Conservation (phyloP, 2,888 invertebrate genomes). For the Aphidoletes aphidimyza region DNA sequence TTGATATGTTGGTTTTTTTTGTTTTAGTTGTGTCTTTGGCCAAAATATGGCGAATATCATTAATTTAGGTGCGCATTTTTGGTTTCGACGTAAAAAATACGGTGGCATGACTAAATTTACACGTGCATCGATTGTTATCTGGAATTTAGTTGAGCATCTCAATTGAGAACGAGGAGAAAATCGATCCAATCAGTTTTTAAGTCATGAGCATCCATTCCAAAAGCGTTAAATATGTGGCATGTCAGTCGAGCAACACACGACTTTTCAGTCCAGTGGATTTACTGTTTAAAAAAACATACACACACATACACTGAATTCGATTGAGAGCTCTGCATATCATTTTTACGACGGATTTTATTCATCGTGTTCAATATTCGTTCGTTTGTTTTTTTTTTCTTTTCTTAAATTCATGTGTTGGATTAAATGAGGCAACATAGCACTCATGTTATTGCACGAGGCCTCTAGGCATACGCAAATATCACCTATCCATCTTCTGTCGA, state of each 20-base stretch:
- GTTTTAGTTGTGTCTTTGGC: background rate
- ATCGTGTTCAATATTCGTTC: background rate
- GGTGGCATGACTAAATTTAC: conserved; percentile 21
- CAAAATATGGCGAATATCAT: background rate
- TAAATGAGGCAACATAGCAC: conserved; percentile 25
- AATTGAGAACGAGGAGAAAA: conserved; percentile 33
- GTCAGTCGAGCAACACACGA: background rate
- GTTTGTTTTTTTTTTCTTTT: background rate
- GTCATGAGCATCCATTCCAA: conserved; percentile 12
- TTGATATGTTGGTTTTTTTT: background rate
- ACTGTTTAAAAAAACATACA: background rate
- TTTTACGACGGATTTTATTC: conserved; percentile 23
- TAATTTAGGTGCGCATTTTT: background rate
- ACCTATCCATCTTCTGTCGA: conserved; percentile 42
- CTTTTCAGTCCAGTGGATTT: background rate
- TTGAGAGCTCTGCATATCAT: background rate
- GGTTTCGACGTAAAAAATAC: background rate
- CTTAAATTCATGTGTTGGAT: background rate
- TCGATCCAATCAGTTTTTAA: conserved; percentile 10
- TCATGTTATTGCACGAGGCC: background rate
- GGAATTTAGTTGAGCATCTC: background rate
- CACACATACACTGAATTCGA: background rate
- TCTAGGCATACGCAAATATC: conserved; percentile 38
- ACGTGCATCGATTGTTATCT: conserved; percentile 18
- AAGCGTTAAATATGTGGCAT: conserved; percentile 4